Percentiles rank a stretch among this genome's conserved stretches.
Evolutionary conservation across 2,113 vertebrate species (phyloP).

Genomic region (Coregonus clupeaformis): DNA sequence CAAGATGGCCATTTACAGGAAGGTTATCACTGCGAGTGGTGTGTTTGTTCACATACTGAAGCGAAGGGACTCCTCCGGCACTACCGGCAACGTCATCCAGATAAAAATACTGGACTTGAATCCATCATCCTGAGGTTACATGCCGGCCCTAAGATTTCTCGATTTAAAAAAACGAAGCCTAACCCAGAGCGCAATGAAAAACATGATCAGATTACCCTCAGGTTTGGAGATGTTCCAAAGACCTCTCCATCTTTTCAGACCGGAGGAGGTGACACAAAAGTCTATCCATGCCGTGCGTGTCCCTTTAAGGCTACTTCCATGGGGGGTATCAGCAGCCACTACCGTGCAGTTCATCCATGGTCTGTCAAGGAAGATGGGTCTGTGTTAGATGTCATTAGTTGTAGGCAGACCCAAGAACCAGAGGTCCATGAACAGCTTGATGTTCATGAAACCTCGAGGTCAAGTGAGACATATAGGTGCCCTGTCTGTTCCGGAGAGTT

Average conservation of each 20-base stretch:
- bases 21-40: conserved; percentile 88
- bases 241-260: conserved; percentile 49
- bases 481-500: conserved; percentile 78
- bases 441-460: no score
- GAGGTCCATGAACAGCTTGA: conserved; percentile 41
- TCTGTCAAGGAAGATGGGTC: conserved; percentile 82
- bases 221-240: conserved; percentile 78
- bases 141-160: not conserved
- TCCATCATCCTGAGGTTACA: conserved; percentile 11
- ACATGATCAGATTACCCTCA: conserved; percentile 76
- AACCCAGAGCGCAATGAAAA: conserved; percentile 73
- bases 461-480: conserved; percentile 74
- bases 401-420: conserved; percentile 57
- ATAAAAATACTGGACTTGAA: conserved; percentile 26
- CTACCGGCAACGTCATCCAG: conserved; percentile 78
- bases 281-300: conserved; percentile 81
- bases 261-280: conserved; percentile 70
- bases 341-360: conserved; percentile 84
- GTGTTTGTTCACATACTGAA: conserved; percentile 80
- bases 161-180: conserved; percentile 3
- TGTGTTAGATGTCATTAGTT: conserved; percentile 77
- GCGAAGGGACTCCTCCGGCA: conserved; percentile 78
- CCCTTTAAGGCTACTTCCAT: conserved; percentile 82
- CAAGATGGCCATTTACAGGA: conserved; percentile 77
- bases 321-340: conserved; percentile 81